phyloP scores from a whole-genome alignment of 2,888 invertebrate species.

The Troilus luridus region DNA sequence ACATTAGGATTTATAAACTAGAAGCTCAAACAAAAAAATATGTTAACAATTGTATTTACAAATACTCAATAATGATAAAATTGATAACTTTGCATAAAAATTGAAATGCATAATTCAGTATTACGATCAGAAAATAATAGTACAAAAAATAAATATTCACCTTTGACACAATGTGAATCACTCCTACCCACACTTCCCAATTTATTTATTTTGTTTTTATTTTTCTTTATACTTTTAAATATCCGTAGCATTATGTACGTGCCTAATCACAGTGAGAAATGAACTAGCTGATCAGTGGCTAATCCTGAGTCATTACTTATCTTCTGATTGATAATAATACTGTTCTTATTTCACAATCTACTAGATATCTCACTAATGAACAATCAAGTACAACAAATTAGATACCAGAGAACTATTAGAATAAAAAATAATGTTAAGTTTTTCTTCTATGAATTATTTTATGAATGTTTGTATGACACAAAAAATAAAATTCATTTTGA shows the following conservation, averaged over 20 bases:
- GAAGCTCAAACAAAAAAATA: not conserved
- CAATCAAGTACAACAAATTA: not conserved
- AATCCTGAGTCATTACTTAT: not conserved
- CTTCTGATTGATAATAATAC: not conserved
- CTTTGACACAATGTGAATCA: not conserved
- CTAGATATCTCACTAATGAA: not conserved
- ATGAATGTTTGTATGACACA: not conserved
- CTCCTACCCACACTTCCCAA: not conserved
- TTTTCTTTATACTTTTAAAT: not conserved
- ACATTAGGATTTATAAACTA: not conserved
- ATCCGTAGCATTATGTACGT: not conserved
- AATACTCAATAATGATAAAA: not conserved
- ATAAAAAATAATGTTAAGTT: not conserved
- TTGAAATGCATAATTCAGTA: not conserved
- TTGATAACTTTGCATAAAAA: not conserved
- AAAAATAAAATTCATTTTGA: not conserved
- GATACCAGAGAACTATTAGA: not conserved
- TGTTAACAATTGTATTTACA: not conserved
- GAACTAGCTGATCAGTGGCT: not conserved
- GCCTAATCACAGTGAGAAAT: not conserved
- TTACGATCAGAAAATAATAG: not conserved
- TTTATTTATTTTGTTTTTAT: not conserved
- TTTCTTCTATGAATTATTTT: too few species aligned
- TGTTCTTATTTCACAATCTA: not conserved
- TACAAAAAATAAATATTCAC: conserved; percentile 2